These are phyloP conservation scores for Nemotelus nigrinus DNA, from an alignment of 2,888 invertebrate species.

Conservation along the genomic window DNA sequence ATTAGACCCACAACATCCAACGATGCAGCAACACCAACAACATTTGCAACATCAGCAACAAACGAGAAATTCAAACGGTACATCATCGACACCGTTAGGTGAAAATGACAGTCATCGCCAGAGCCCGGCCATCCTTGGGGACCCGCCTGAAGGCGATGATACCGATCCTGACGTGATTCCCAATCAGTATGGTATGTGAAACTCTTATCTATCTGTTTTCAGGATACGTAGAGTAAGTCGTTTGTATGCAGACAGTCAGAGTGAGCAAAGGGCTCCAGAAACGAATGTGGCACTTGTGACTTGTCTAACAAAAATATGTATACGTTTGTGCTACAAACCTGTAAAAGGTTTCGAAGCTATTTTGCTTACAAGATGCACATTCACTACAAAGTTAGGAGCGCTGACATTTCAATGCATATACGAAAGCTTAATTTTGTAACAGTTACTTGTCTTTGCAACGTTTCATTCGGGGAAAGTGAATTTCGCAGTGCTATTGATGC, in stretches of 20 bases:
- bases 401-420: too few species aligned
- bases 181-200: conserved; percentile 81
- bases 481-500: too few species aligned
- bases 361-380: too few species aligned
- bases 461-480: too few species aligned
- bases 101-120: conserved; percentile 67
- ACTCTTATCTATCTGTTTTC: background rate
- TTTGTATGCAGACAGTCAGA: background rate
- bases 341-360: too few species aligned
- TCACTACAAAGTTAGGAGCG: too few species aligned
- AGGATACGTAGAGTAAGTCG: too few species aligned
- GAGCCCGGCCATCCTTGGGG: conserved; percentile 64
- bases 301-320: background rate
- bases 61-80: conserved; percentile 58
- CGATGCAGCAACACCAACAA: conserved; percentile 45
- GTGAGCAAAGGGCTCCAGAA: background rate
- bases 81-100: conserved; percentile 52
- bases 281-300: background rate
- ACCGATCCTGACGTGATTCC: conserved; percentile 89
- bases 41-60: conserved; percentile 57
- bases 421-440: too few species aligned
- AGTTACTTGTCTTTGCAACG: too few species aligned
- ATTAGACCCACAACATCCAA: conserved; percentile 63
- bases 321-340: too few species aligned
- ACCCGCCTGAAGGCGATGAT: conserved; percentile 67